Conservation (phyloP, 2,888 invertebrate species). For the Catocala nupta region DNA sequence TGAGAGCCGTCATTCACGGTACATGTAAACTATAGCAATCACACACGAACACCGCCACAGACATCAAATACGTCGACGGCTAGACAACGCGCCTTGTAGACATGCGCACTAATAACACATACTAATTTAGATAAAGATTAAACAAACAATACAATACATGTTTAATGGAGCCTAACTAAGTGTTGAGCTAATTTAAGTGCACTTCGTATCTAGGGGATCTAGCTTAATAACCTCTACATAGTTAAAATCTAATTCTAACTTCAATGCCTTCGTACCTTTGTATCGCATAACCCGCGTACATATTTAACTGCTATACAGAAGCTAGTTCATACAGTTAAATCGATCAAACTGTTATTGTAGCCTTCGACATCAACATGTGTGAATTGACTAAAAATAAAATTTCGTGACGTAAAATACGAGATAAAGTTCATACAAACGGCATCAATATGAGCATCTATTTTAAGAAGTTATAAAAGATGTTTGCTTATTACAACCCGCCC, state of each 20-base stretch:
- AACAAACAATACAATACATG: constrained; percentile 22
- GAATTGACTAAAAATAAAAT: constrained; percentile 62
- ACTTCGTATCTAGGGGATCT: constrained; percentile 8
- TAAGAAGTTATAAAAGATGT: constrained; percentile 74
- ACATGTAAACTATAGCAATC: constrained; percentile 22
- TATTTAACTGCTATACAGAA: constrained; percentile 17
- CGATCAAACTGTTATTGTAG: constrained; percentile 49
- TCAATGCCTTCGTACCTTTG: constrained; percentile 12
- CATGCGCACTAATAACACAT: constrained; percentile 7
- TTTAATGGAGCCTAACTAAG: constrained; percentile 16
- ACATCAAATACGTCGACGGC: constrained; percentile 2
- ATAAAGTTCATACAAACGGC: constrained; percentile 63
- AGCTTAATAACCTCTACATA: constrained; percentile 6
- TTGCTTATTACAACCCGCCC: constrained; percentile 73
- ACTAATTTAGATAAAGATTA: constrained; percentile 14
- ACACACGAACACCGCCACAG: constrained; percentile 2
- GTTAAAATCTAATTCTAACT: constrained; percentile 28
- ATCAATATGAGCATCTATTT: constrained; percentile 72
- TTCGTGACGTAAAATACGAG: constrained; percentile 64
- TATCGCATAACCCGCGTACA: constrained; percentile 19
- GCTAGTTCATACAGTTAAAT: constrained; percentile 12
- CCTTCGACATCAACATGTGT: constrained; percentile 54
- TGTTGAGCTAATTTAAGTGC: constrained; percentile 9
- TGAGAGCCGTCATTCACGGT: constrained; percentile 70
- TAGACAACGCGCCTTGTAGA: constrained; percentile 9